Percentiles rank a stretch among this genome's conserved stretches.
phyloP scores from a whole-genome alignment of 92 coral and sea anemone species.

The Porites evermanni region DNA sequence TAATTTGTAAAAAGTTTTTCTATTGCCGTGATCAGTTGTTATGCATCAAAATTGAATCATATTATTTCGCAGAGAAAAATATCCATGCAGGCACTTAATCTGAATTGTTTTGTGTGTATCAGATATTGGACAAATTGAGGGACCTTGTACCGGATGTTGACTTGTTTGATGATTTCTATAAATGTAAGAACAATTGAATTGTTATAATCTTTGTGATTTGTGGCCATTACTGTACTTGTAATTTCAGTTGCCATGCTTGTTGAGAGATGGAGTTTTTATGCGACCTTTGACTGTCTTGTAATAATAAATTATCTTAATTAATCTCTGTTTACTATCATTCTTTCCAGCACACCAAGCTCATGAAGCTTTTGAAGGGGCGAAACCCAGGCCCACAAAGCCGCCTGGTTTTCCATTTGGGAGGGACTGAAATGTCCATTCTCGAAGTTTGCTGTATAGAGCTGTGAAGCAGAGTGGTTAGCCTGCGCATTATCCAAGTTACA shows the following conservation, averaged over 20 bases:
- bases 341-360: conserved; percentile 91
- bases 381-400: conserved; percentile 73
- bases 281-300: no score
- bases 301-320: no score
- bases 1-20: no score
- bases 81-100: no score
- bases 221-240: no score
- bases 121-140: conserved; percentile 84
- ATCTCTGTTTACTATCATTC: neutral
- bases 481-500: no score
- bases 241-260: no score
- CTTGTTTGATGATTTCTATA: conserved; percentile 89
- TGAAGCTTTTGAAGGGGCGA: conserved; percentile 94
- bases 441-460: neutral
- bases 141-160: conserved; percentile 81
- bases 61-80: no score
- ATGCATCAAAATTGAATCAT: no score
- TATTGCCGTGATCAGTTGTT: no score
- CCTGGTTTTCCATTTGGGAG: conserved; percentile 82
- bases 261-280: no score
- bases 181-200: conserved; percentile 65
- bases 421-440: conserved; percentile 1
- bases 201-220: neutral
- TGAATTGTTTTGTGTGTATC: neutral
- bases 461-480: neutral